These are phyloP conservation scores for Aleiodes leptofemur DNA, from an alignment of 2,888 invertebrate species.

Conservation along the genomic window DNA sequence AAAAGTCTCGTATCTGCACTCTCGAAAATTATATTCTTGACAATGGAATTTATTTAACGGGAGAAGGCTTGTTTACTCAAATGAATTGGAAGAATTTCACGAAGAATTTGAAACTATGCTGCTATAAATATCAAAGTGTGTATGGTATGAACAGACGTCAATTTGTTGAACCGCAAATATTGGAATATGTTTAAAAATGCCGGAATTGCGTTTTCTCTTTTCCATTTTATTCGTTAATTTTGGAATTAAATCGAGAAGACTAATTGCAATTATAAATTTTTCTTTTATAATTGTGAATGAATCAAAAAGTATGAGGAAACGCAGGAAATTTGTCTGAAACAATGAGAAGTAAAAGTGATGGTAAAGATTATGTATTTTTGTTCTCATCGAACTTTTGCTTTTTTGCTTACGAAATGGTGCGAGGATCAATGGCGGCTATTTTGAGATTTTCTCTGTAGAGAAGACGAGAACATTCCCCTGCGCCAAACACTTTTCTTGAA, in stretches of 20 bases:
- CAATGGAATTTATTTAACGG: no score
- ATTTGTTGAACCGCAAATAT: no score
- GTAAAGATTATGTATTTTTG: slow-evolving; percentile 23
- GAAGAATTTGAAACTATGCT: no score
- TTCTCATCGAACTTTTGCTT: slow-evolving; percentile 19
- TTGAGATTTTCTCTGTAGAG: slow-evolving; percentile 62
- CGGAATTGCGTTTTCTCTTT: no score
- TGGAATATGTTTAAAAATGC: not conserved
- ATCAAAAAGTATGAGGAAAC: not conserved
- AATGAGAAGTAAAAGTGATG: slow-evolving; percentile 8
- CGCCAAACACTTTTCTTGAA: slow-evolving; percentile 24
- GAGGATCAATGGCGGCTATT: slow-evolving; percentile 71
- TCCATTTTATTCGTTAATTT: no score
- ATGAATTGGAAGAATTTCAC: no score
- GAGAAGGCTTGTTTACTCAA: no score
- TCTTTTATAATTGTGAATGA: not conserved
- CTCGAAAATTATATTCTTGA: no score
- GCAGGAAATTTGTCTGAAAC: slow-evolving; percentile 9
- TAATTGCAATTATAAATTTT: not conserved
- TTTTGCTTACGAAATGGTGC: slow-evolving; percentile 58
- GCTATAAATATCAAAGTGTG: no score
- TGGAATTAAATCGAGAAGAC: no score
- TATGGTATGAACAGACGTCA: no score
- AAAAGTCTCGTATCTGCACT: slow-evolving; percentile 1
- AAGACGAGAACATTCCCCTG: slow-evolving; percentile 47